A percentile compares a stretch with the other conserved stretches of the same genome.
Evolutionary conservation across 2,888 invertebrate genomes (phyloP).

Genomic region (Sipha maydis): DNA sequence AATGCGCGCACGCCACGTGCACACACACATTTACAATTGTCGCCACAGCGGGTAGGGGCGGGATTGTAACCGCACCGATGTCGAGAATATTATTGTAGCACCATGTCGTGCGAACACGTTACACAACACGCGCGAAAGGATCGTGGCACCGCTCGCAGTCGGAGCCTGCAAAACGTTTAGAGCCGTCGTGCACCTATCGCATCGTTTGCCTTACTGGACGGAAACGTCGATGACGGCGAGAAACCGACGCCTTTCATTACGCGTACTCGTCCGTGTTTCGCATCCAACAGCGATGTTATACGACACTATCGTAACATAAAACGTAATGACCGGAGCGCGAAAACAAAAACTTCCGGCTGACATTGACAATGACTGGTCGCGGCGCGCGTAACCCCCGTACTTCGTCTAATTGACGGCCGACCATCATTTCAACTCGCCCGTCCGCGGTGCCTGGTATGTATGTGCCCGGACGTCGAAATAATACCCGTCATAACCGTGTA

Average conservation of each 20-base stretch:
- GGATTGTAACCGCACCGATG: too few relatives aligned
- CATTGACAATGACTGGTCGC: background rate
- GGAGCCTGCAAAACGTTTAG: too few relatives aligned
- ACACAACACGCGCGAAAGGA: too few relatives aligned
- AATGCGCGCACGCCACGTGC: background rate
- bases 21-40: background rate
- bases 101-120: too few relatives aligned
- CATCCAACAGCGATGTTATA: background rate
- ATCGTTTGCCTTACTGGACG: too few relatives aligned
- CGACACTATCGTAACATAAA: background rate
- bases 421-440: too few relatives aligned
- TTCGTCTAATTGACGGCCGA: background rate
- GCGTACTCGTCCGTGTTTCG: background rate
- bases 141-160: too few relatives aligned
- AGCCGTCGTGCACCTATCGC: too few relatives aligned
- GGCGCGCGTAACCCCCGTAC: background rate
- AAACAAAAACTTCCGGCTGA: slow-evolving; percentile 9
- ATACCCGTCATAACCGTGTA: background rate
- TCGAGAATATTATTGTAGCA: background rate
- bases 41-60: too few relatives aligned
- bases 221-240: background rate
- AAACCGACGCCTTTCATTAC: background rate
- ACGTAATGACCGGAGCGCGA: background rate
- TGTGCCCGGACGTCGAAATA: background rate
- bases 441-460: background rate